Evolutionary conservation across 2,113 vertebrate species (phyloP).

Genomic region (Nothoprocta pentlandii): DNA sequence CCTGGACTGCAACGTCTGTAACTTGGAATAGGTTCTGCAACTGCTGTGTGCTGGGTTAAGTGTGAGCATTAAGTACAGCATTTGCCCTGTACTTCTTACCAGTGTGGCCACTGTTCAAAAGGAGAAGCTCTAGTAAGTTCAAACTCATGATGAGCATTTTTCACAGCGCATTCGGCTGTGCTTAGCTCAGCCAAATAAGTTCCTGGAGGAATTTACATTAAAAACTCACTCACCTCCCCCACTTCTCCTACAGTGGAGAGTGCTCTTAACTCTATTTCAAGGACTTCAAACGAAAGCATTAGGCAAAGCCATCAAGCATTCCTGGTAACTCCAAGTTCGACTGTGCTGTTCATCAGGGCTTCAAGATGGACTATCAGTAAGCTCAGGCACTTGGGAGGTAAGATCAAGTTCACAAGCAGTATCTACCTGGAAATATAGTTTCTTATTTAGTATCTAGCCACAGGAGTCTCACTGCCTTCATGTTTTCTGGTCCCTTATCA

Average conservation of each 20-base stretch:
- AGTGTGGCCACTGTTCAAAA: neutral
- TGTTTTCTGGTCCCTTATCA: rapidly evolving
- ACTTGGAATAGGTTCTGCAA: neutral
- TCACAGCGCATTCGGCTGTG: neutral
- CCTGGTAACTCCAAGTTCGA: neutral
- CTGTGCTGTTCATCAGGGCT: neutral
- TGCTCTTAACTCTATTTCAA: neutral
- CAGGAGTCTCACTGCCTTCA: neutral
- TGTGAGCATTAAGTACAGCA: neutral
- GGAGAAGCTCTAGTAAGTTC: neutral
- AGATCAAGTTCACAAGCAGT: neutral
- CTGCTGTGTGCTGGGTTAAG: neutral
- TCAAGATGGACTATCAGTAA: neutral
- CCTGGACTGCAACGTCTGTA: neutral
- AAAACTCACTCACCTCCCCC: neutral
- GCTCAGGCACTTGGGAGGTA: neutral
- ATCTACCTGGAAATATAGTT: neutral
- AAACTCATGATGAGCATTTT: neutral
- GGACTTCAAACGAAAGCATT: neutral
- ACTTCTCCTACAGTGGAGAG: neutral
- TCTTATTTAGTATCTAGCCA: neutral
- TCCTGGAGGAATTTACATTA: neutral
- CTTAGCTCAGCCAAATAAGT: neutral
- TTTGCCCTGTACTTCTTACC: neutral
- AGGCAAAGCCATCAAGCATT: neutral